These are phyloP conservation scores for Agrotis exclamationis DNA, from an alignment of 2,888 invertebrate species.

Conservation along the genomic window DNA sequence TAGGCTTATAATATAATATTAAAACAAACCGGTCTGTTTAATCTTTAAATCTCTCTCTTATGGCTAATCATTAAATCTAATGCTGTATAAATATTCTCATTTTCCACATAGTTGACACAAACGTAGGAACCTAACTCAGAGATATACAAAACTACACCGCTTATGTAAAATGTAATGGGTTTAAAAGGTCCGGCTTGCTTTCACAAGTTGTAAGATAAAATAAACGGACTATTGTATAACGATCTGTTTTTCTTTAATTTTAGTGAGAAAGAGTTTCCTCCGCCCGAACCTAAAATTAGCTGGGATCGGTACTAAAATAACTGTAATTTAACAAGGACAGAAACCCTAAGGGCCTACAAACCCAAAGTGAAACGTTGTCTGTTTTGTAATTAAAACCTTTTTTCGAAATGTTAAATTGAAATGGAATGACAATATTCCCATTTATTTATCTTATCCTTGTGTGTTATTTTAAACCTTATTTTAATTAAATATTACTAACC, in stretches of 20 bases:
- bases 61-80: too few relatives aligned
- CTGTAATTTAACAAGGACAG: neutral
- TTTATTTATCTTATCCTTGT: neutral
- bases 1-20: too few relatives aligned
- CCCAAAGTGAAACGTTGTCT: conserved; percentile 3
- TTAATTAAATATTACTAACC: too few relatives aligned
- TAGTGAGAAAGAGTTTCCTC: neutral
- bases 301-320: conserved; percentile 15
- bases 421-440: neutral
- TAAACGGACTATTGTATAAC: neutral
- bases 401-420: neutral
- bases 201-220: neutral
- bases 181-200: neutral
- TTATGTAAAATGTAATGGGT: neutral
- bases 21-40: too few relatives aligned
- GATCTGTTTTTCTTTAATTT: conserved; percentile 30
- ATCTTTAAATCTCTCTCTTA: too few relatives aligned
- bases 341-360: neutral
- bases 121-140: too few relatives aligned
- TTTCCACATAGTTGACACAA: too few relatives aligned
- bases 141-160: too few relatives aligned
- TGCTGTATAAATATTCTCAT: too few relatives aligned
- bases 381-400: conserved; percentile 17
- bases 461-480: neutral
- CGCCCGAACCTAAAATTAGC: neutral